Conservation (phyloP, 53 echinoderm and acorn worm genomes). For the Astropecten irregularis region DNA sequence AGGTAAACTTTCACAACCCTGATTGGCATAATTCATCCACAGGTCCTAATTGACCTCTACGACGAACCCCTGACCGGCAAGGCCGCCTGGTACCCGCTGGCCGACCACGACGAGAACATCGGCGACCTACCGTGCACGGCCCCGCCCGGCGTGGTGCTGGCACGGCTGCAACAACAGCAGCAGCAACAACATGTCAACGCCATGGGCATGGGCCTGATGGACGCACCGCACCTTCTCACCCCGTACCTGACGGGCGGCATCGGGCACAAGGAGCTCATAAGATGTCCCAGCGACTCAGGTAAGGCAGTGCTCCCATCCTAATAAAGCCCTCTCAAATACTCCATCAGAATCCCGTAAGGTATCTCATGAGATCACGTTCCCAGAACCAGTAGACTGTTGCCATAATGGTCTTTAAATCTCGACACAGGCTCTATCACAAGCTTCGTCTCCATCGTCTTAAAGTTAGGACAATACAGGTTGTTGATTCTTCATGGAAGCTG, state of each 20-base stretch:
- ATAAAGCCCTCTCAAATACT: too few relatives aligned
- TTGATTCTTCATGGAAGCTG: too few relatives aligned
- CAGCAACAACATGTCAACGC: constrained; percentile 16
- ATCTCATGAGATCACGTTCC: too few relatives aligned
- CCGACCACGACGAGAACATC: constrained; percentile 64
- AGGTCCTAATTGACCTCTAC: constrained; percentile 59
- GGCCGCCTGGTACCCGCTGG: constrained; percentile 53
- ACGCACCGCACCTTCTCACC: constrained; percentile 38
- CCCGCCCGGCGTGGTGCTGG: constrained; percentile 44
- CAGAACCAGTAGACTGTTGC: too few relatives aligned
- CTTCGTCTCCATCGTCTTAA: too few relatives aligned
- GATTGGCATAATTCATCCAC: too few relatives aligned
- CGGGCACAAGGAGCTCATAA: constrained; percentile 25
- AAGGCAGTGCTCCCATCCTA: neutral
- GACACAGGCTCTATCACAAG: too few relatives aligned
- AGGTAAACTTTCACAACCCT: too few relatives aligned
- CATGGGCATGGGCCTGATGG: constrained; percentile 21
- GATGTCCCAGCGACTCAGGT: constrained; percentile 53
- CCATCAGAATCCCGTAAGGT: too few relatives aligned
- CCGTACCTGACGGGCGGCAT: constrained; percentile 38
- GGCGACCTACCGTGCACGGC: constrained; percentile 50
- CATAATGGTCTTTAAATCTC: too few relatives aligned
- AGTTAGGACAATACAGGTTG: too few relatives aligned
- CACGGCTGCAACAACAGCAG: constrained; percentile 24
- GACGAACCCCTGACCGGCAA: constrained; percentile 40